Evolutionary conservation across 2,888 invertebrate genomes (phyloP).

Genomic region (Caenorhabditis macrosperma): DNA sequence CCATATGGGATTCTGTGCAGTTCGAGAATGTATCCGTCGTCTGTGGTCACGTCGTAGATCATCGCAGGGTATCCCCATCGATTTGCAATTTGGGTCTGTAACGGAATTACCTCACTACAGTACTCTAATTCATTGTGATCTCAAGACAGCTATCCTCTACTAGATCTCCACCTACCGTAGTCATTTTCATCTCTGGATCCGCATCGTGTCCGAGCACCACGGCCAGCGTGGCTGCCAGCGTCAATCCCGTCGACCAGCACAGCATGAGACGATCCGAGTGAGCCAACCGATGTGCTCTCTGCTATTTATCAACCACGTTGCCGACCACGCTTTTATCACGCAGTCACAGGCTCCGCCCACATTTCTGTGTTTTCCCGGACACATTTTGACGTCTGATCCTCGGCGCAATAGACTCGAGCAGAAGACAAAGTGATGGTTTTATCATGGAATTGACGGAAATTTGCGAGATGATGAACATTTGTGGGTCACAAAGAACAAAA

Average conservation of each 20-base stretch:
- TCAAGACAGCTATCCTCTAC: too few relatives aligned
- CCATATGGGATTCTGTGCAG: conserved; percentile 87
- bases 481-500: conserved; percentile 44
- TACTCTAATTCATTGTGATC: too few relatives aligned
- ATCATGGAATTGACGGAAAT: conserved; percentile 36
- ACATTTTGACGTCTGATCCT: conserved; percentile 43
- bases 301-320: conserved; percentile 57
- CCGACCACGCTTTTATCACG: conserved; percentile 53
- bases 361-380: conserved; percentile 41
- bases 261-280: conserved; percentile 11
- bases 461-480: conserved; percentile 22
- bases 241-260: conserved; percentile 22
- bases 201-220: conserved; percentile 32
- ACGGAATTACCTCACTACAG: too few relatives aligned
- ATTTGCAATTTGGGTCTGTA: conserved; percentile 73
- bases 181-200: conserved; percentile 66
- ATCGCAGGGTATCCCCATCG: conserved; percentile 81
- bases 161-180: conserved; percentile 59
- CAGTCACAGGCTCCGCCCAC: conserved; percentile 37
- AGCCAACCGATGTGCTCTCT: conserved; percentile 11
- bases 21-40: conserved; percentile 89
- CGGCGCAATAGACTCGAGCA: conserved; percentile 33
- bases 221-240: conserved; percentile 27
- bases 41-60: conserved; percentile 82
- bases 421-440: conserved; percentile 47